Conservation (phyloP, 2,113 vertebrate species). For the Galeopterus variegatus region DNA sequence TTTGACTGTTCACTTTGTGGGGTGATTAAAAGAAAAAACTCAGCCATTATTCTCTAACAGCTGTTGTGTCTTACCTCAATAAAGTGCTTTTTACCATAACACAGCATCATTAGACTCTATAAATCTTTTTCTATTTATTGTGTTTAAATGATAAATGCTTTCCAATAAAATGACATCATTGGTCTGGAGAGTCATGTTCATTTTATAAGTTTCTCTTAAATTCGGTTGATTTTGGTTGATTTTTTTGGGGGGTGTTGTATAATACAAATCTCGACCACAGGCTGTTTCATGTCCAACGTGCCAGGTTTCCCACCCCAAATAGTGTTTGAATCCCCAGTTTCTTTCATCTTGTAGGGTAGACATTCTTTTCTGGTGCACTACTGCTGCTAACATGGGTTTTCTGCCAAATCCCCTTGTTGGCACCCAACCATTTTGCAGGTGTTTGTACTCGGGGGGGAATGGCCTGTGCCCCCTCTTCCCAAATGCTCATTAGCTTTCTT, state of each 20-base stretch:
- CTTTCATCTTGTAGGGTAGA: neutral
- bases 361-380: neutral
- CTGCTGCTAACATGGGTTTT: neutral
- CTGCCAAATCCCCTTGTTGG: neutral
- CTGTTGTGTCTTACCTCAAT: constrained; percentile 83
- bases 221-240: constrained; percentile 4
- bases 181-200: constrained; percentile 81
- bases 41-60: constrained; percentile 84
- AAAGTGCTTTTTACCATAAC: constrained; percentile 85
- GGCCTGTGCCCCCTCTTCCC: neutral
- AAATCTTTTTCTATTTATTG: constrained; percentile 84
- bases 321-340: neutral
- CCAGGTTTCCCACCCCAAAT: neutral
- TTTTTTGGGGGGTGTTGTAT: neutral
- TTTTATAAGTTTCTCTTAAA: constrained; percentile 79
- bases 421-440: neutral
- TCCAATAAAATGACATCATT: constrained; percentile 87
- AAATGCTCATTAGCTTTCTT: neutral
- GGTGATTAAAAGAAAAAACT: constrained; percentile 76
- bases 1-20: constrained; percentile 81
- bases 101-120: constrained; percentile 83
- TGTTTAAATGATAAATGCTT: constrained; percentile 86
- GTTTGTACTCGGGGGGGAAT: neutral
- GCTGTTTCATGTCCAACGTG: neutral
- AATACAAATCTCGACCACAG: neutral